Conservation (phyloP, 2,888 invertebrate genomes). For the Epirrhoe alternata region DNA sequence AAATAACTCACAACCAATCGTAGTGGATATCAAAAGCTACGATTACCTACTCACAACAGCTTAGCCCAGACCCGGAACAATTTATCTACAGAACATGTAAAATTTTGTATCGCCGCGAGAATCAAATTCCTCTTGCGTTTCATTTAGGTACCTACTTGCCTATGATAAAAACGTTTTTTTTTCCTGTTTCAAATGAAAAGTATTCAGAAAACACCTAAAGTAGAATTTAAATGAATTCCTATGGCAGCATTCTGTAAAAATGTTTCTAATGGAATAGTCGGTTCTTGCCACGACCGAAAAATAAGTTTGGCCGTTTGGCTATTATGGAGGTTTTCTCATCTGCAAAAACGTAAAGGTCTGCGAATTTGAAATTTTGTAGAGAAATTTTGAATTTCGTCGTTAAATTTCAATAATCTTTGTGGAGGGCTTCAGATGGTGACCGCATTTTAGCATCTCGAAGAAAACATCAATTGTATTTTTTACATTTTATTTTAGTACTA, state of each 20-base stretch:
- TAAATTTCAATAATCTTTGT: not conserved
- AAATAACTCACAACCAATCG: too few relatives aligned
- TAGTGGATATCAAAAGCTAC: too few relatives aligned
- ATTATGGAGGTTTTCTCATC: slow-evolving; percentile 8
- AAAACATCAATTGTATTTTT: slow-evolving; percentile 3
- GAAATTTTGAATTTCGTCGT: not conserved
- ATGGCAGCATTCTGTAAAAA: slow-evolving; percentile 1
- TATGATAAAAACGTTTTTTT: not conserved
- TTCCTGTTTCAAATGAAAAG: not conserved
- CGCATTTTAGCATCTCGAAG: not conserved
- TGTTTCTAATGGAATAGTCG: slow-evolving; percentile 11
- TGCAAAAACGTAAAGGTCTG: slow-evolving; percentile 9
- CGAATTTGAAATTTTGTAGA: not conserved
- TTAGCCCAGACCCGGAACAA: too few relatives aligned
- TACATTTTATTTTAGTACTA: slow-evolving; percentile 21
- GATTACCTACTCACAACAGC: too few relatives aligned
- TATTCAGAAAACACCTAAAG: not conserved
- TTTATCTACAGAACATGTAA: too few relatives aligned
- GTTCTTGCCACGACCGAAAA: not conserved
- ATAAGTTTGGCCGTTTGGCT: not conserved
- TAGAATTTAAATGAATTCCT: not conserved
- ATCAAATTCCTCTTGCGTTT: too few relatives aligned
- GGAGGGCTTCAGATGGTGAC: not conserved
- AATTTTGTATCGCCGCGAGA: too few relatives aligned
- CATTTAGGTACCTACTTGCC: too few relatives aligned